A percentile compares a stretch with the other conserved stretches of the same genome.
Conservation (phyloP, 1,140 invertebrate genomes). For the Ganaspis sp. region DNA sequence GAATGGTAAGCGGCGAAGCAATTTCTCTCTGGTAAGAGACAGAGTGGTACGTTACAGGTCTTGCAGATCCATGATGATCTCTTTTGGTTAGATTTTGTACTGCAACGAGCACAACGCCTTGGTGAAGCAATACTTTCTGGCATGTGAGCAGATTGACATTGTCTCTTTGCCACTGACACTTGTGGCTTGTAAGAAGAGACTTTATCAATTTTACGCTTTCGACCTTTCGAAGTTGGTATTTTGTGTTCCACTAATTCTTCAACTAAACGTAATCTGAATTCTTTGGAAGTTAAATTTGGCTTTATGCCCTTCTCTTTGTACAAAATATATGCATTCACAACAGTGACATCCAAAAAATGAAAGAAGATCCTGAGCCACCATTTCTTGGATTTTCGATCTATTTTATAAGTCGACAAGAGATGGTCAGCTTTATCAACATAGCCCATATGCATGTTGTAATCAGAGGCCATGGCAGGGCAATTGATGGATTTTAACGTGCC, state of each 20-base stretch:
- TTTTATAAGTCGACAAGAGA: too few species aligned
- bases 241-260: constrained; percentile 29
- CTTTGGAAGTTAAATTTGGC: constrained; percentile 34
- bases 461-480: too few species aligned
- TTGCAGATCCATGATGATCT: too few species aligned
- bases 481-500: too few species aligned
- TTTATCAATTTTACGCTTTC: constrained; percentile 1
- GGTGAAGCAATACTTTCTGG: neutral
- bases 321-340: constrained; percentile 45
- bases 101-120: neutral
- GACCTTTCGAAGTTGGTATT: constrained; percentile 26
- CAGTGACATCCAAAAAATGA: too few species aligned
- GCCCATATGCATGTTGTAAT: too few species aligned
- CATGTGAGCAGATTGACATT: neutral
- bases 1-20: too few species aligned
- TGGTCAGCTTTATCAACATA: too few species aligned
- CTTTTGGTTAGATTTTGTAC: too few species aligned
- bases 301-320: constrained; percentile 37
- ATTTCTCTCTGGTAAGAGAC: too few species aligned
- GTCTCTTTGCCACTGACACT: neutral
- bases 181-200: neutral
- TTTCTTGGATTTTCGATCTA: too few species aligned
- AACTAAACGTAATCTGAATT: constrained; percentile 41
- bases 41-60: too few species aligned
- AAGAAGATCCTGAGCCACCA: constrained; percentile 42